Evolutionary conservation across 2,888 invertebrate species (phyloP), one percentile per base, ranked within the genome.

Genomic region (Parelbella ahira): DNA sequence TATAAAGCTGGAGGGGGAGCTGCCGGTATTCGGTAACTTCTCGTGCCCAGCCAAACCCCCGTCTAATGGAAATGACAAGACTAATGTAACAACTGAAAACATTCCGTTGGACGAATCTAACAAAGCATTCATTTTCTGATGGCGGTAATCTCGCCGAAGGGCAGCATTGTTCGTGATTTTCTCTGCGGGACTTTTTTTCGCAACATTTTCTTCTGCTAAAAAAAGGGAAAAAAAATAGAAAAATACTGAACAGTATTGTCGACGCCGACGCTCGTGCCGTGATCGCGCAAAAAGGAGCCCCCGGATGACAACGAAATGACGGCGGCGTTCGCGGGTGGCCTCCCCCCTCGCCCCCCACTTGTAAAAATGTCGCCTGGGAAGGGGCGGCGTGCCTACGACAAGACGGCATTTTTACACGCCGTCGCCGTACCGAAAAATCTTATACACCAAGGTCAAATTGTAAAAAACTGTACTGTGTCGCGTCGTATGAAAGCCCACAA

Each of bases 81-180:
- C 75, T 81, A 82, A 82, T 75, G 81, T 78, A 80, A 77, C 80
- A 71, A 80, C 79, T 76, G 78, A 72, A 75, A 78, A 78, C 79
- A 77, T 78, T 68, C 73, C 74, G 69, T 64, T 64, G 75, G 68
- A 67, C 71, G 76, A 63, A 71, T 64, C 71, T 75, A 78, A 86
- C 86, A 86, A 87, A 86, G 84, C 86, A 67, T 79, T 84, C 86
- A 84, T 87, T 84, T 82, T 76, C 80, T 73, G 86, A 83, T 79
- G 86, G 84, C 86, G 83, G 84, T 82, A 82, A 86, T 84, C 79
- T 78, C 80, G 80, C 78, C 84, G 78, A 77, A 80, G 86, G 84
- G 82, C 78, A 70, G 70, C 68, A 84, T 87, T 86, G 86, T 86
- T 84, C 84, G 72, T 77, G 69, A 79, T 82, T 82, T 80, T 76